These are phyloP conservation scores for Strix uralensis DNA, from an alignment of 2,113 vertebrate genomes.

Conservation along the genomic window DNA sequence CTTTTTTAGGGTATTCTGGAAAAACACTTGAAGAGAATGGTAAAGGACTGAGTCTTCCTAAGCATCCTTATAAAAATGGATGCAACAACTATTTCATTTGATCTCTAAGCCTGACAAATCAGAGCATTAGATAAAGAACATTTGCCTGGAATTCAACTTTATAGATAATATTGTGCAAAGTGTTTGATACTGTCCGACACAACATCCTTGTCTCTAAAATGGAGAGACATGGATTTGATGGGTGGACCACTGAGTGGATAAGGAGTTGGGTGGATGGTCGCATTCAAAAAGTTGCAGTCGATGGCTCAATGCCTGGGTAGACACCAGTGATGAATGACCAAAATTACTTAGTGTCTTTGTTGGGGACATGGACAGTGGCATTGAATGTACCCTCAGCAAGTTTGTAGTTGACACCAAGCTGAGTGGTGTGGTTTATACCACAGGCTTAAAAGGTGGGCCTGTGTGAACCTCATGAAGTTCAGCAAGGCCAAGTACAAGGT, in stretches of 20 bases:
- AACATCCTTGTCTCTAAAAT: not conserved
- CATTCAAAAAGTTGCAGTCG: not conserved
- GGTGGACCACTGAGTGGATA: not conserved
- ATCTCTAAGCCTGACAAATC: not conserved
- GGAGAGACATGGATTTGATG: too few species aligned
- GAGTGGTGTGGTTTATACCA: not conserved
- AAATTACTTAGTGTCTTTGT: not conserved
- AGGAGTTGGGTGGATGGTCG: not conserved
- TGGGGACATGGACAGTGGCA: not conserved
- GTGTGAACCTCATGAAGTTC: not conserved
- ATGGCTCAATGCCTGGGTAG: not conserved
- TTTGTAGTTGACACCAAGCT: not conserved
- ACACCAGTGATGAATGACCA: too few species aligned
- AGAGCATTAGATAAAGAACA: not conserved
- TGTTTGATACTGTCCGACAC: not conserved
- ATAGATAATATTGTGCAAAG: not conserved
- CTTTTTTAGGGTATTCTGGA: not conserved
- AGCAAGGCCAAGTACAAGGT: not conserved
- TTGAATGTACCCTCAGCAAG: not conserved
- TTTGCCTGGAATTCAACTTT: not conserved
- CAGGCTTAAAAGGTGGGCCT: not conserved
- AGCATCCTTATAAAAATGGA: not conserved
- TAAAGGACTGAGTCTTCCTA: not conserved
- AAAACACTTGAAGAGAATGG: not conserved
- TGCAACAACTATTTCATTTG: not conserved